Base-by-base conservation (phyloP, 2,888 invertebrate species). In the Carpatolechia fugitivella region DNA sequence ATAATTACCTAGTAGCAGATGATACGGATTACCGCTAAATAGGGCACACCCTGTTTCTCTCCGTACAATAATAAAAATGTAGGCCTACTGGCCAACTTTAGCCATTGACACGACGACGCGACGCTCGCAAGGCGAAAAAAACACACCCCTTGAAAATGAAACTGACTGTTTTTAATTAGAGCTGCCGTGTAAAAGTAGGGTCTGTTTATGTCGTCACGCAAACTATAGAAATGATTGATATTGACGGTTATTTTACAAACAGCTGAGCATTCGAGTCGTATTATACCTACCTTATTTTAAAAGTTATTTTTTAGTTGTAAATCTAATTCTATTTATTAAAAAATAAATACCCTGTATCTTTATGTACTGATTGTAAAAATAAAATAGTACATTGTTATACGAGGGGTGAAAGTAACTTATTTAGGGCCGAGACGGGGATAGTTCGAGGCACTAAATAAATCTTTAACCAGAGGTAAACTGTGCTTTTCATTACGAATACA, bases 1-100 rank as follows among this genome's bases (percentile, higher is more conserved):
- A 89, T 88, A 88, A 89, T 90, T 89, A 85, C 85, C 78, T 74
- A 75, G 88, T 74, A 87, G 85, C 89, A 89, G 88, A 90, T 89
- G 88, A 90, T 86, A 83, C 78, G 88, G 89, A 87, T 90, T 90
- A 90, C 68, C 61, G 60, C 58, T 65, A 61, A 63, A 71, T 69
- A 72, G 72, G 66, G 61, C 66, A 64, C 67, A 63, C 76, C 76
- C 7, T 13, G 30, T 14, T 14, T 14, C 7, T 76, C 70, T 65
- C 68, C n/a, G n/a, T n/a, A 66, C 66, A 63, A 67, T 63, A 61
- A 63, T 70, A 68, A 71, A 11, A 76, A 78, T 75, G 70, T 77
- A 71, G 73, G 70, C 71, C 71, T 67, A 62, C 29, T 24, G 44
- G 20, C 14, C 40, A 29, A 44, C 69, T 47, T 31, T 6, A 3